Base-by-base conservation (phyloP, 2,888 invertebrate genomes). In the Spilosoma lubricipeda region DNA sequence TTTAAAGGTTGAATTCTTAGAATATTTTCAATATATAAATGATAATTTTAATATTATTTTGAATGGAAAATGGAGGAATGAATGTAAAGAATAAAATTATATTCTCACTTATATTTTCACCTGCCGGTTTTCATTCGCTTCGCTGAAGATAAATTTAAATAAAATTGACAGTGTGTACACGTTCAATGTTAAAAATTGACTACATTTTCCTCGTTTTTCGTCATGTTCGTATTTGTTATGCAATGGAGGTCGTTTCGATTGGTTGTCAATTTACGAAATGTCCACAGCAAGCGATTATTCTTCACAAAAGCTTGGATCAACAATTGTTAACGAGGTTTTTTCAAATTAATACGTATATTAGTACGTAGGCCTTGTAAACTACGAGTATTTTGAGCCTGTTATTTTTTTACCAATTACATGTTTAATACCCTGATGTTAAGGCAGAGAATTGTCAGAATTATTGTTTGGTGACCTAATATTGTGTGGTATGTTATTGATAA, bases 321-420 rank as follows among this genome's bases (percentile, higher is more conserved):
- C 74, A 81, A 82, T 82, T 80, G 79, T 82, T 74, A 84, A 81
- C 74, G 72, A 82, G 71, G 71, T 52, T 67, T 72, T 77, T 82
- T 82, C 78, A 72, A 79, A 78, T 80, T 76, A 76, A 75, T 70
- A 52, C n/a, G n/a, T n/a, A n/a, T n/a, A n/a, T n/a, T n/a, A 76
- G 70, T 42, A 72, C 30, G 56, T 27, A 20, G 30, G 27, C 48
- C 66, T 42, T 42, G 36, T 13, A 69, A 69, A 23, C 8, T 78
- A 71, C 42, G 42, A 11, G 39, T 39, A 39, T 76, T 77, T 74
- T 45, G 30, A 59, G 67, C 27, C 27, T 68, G 63, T 74, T 80
- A 64, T 69, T 73, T 67, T 67, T 70, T 67, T 71, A 39, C 33
- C 63, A 52, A 69, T 71, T 64, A 75, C 45, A 64, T 76, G 75